Evolutionary conservation across 1,140 invertebrate genomes (phyloP).

Genomic region (Melitaea cinxia): DNA sequence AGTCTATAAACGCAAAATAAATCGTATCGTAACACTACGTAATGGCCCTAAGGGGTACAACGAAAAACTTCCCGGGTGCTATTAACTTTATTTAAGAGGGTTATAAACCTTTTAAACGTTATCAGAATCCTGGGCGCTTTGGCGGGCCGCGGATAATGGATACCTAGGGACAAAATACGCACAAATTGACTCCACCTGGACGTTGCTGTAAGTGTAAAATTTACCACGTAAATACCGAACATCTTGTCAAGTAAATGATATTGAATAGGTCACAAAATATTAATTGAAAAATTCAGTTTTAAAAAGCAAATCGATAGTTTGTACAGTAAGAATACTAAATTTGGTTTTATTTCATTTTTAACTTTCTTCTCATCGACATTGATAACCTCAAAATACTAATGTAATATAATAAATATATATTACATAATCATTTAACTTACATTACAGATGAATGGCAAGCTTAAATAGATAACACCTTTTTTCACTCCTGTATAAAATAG

Average conservation of each 20-base stretch:
- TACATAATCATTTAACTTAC: too few species aligned
- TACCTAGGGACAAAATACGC: slow-evolving; percentile 29
- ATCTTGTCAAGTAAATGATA: slow-evolving; percentile 5
- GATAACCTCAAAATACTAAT: too few species aligned
- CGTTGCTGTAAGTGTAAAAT: slow-evolving; percentile 1
- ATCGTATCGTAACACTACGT: slow-evolving; percentile 66
- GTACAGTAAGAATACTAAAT: too few species aligned
- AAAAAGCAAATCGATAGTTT: too few species aligned
- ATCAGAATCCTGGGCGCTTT: slow-evolving; percentile 56
- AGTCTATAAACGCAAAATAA: slow-evolving; percentile 72
- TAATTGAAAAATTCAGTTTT: neutral
- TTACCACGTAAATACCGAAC: neutral
- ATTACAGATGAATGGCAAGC: neutral
- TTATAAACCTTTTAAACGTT: slow-evolving; percentile 76
- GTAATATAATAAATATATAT: too few species aligned
- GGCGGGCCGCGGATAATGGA: slow-evolving; percentile 22
- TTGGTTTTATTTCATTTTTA: too few species aligned
- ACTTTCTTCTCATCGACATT: too few species aligned
- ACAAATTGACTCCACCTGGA: slow-evolving; percentile 23
- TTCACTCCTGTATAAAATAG: slow-evolving; percentile 24
- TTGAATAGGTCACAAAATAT: neutral
- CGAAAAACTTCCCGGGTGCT: slow-evolving; percentile 71
- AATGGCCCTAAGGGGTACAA: slow-evolving; percentile 66
- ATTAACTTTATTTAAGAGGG: slow-evolving; percentile 76
- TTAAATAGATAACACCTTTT: neutral